These are phyloP conservation scores for Hyperopisus bebe DNA, from an alignment of 2,113 vertebrate genomes.

Conservation along the genomic window DNA sequence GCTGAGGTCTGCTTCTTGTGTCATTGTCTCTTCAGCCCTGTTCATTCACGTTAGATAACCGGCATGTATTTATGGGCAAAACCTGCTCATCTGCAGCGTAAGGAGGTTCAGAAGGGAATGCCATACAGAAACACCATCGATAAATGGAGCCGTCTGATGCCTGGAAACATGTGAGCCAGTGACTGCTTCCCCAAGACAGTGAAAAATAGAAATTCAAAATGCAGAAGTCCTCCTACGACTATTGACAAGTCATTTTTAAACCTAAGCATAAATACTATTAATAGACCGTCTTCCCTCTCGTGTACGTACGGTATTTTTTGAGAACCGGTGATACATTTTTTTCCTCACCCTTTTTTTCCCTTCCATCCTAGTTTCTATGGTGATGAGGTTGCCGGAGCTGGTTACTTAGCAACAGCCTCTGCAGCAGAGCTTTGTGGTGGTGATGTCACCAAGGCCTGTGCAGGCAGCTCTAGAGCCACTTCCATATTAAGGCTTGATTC, in stretches of 20 bases:
- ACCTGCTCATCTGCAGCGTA: background rate
- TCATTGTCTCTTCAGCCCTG: background rate
- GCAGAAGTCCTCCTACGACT: background rate
- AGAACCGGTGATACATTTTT: slow-evolving; percentile 51
- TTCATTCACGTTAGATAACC: background rate
- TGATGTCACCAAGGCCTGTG: slow-evolving; percentile 66
- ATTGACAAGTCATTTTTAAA: slow-evolving; percentile 4
- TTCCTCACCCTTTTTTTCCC: slow-evolving; percentile 24
- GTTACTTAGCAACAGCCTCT: slow-evolving; percentile 89
- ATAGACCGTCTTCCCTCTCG: slow-evolving; percentile 17
- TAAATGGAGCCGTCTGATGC: background rate
- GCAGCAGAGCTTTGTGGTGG: slow-evolving; percentile 63
- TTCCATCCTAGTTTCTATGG: slow-evolving; percentile 66
- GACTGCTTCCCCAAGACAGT: background rate
- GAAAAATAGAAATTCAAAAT: slow-evolving; percentile 1
- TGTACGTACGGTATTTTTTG: slow-evolving; percentile 55
- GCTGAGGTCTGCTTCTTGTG: background rate
- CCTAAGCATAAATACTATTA: slow-evolving; percentile 22
- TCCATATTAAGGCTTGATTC: slow-evolving; percentile 32
- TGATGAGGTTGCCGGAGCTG: slow-evolving; percentile 67
- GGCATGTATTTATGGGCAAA: background rate
- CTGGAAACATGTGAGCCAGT: background rate
- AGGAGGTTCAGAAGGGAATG: background rate
- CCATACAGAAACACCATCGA: background rate
- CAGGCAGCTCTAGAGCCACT: slow-evolving; percentile 34